Evolutionary conservation across 2,797 vertebrate genomes (phyloP).

Genomic region (Phataginus tetradactyla): DNA sequence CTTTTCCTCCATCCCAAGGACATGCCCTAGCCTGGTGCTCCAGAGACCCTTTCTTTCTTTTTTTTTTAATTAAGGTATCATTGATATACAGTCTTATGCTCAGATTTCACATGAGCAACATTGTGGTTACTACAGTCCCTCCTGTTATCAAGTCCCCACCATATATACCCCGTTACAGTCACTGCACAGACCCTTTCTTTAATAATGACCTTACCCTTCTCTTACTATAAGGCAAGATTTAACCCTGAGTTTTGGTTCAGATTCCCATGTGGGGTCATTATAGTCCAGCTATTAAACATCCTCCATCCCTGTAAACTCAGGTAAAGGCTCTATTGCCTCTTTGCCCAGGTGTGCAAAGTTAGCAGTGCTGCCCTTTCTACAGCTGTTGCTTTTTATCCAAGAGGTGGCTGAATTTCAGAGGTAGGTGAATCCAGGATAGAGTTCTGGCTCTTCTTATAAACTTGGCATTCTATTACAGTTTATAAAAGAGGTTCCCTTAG

Average conservation of each 20-base stretch:
- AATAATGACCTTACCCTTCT: background rate
- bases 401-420: constrained; percentile 46
- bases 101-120: too few species aligned
- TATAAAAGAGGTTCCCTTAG: background rate
- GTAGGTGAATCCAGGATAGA: background rate
- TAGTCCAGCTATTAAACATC: background rate
- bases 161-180: too few species aligned
- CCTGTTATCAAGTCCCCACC: too few species aligned
- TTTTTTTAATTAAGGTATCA: too few species aligned
- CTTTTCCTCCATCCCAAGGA: background rate
- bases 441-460: constrained; percentile 39
- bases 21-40: background rate
- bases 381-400: constrained; percentile 42
- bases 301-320: background rate
- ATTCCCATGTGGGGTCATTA: background rate
- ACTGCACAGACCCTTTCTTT: background rate
- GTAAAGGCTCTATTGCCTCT: background rate
- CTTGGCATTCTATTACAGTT: background rate
- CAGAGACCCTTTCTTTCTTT: background rate
- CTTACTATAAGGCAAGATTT: constrained; percentile 13
- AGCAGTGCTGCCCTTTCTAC: background rate
- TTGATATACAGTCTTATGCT: too few species aligned
- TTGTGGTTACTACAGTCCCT: too few species aligned
- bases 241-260: background rate
- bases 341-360: constrained; percentile 14